Evolutionary conservation across 2,797 vertebrate genomes (phyloP), one percentile per base, ranked within the genome.

Genomic region (Aythya fuligula): DNA sequence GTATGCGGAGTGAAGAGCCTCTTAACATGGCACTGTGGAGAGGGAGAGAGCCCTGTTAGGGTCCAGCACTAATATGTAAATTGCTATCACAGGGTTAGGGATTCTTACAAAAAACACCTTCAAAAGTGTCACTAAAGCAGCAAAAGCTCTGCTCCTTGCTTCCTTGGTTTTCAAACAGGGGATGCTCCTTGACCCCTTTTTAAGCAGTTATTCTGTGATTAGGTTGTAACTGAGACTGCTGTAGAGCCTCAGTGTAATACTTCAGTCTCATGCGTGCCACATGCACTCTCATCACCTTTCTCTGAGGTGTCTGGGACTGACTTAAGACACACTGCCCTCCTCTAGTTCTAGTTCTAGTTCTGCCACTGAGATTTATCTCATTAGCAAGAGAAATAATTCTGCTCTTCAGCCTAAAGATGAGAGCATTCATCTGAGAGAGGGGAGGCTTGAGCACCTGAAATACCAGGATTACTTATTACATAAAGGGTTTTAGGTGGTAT

Each of bases 11-110:
- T 38, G 49, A 84, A 93, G 49, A 77, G 36, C n/a, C 36, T 79
- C 18, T 65, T 79, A 71, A 38, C 2, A 5, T 36, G 28, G 74
- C 32, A 38, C 21, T n/a, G 6, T 30, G 41, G 81, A 67, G n/a
- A 0, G 0, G 30, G 30, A 69, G 20, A 39, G 41, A 8, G 12
- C 25, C 13, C 49, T 54, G 15, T 69, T 32, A 41, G 32, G 8
- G 22, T 69, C 51, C 34, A 34, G 32, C 41, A 32, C 28, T 90
- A 45, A 38, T 58, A n/a, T 62, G 15, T 69, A 78, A 92, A 66
- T 38, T 34, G 11, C 0, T 6, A 13, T 70, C 0, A 6, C 16
- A 58, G 51, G 15, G 5, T 72, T 13, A 38, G 20, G 5, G 7
- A 8, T 62, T 28, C 39, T 92, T 87, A 57, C 38, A 66, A 45